Evolutionary conservation across 2,797 vertebrate genomes (phyloP).

Genomic region (Sitta carolinensis): DNA sequence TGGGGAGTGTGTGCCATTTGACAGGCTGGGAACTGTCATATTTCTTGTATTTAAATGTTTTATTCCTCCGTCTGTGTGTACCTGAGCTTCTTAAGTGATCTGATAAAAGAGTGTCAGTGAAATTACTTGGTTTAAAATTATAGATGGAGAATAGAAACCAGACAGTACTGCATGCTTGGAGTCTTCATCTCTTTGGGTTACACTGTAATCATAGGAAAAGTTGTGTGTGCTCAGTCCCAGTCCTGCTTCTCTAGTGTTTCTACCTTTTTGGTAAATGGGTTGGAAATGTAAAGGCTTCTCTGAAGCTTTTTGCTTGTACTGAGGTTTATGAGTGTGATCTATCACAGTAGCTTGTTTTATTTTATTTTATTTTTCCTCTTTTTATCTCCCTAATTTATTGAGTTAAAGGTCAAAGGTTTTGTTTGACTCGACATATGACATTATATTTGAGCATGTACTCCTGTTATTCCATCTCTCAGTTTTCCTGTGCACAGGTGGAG

Average conservation of each 20-base stretch:
- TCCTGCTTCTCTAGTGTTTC: neutral
- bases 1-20: accelerated
- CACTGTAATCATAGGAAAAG: neutral
- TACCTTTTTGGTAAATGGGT: neutral
- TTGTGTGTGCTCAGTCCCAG: neutral
- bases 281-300: neutral
- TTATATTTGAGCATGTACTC: accelerated
- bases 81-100: neutral
- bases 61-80: neutral
- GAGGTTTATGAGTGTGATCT: neutral
- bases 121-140: neutral
- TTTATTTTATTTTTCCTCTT: neutral
- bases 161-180: neutral
- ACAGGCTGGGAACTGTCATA: neutral
- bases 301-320: neutral
- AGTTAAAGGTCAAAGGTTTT: neutral
- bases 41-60: neutral
- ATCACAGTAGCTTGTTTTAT: neutral
- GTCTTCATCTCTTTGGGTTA: neutral
- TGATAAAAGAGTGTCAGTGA: neutral
- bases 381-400: neutral
- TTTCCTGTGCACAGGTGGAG: neutral
- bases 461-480: accelerated
- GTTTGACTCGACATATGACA: neutral
- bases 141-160: neutral